These are phyloP conservation scores for Arge pagana DNA, from an alignment of 2,888 invertebrate species.

Conservation along the genomic window DNA sequence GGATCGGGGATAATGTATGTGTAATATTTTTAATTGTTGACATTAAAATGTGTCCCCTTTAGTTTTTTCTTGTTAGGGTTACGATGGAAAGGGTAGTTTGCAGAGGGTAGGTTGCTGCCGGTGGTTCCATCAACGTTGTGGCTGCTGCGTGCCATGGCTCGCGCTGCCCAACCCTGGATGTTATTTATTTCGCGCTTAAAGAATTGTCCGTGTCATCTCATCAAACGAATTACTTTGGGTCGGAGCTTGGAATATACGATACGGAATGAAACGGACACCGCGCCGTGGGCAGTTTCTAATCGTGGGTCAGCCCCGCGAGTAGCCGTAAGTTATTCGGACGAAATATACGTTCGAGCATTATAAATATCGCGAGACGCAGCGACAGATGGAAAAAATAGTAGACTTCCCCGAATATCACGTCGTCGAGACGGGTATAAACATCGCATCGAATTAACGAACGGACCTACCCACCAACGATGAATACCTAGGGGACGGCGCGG, in stretches of 20 bases:
- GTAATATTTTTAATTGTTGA: constrained; percentile 59
- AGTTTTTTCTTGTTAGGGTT: constrained; percentile 25
- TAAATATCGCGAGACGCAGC: too few species aligned
- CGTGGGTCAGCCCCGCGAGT: too few species aligned
- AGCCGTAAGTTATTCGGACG: too few species aligned
- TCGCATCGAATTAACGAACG: too few species aligned
- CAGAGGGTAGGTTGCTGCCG: too few species aligned
- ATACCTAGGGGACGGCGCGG: too few species aligned
- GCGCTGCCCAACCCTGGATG: constrained; percentile 27
- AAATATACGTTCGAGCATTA: too few species aligned
- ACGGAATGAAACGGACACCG: constrained; percentile 21
- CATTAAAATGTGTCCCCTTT: constrained; percentile 56
- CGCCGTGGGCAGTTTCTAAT: constrained; percentile 21
- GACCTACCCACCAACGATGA: too few species aligned
- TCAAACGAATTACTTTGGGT: constrained; percentile 22
- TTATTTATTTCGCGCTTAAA: constrained; percentile 56
- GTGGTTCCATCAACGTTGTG: too few species aligned
- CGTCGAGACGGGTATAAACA: too few species aligned
- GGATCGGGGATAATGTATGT: constrained; percentile 54
- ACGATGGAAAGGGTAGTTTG: background rate
- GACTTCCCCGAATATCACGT: too few species aligned
- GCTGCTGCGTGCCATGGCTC: constrained; percentile 18
- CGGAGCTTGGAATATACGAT: constrained; percentile 21
- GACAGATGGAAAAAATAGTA: too few species aligned
- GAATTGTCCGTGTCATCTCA: constrained; percentile 40